Percentiles rank a stretch among this genome's conserved stretches.
phyloP scores from a whole-genome alignment of 2,888 invertebrate species.

The Philhelius pedissequus region DNA sequence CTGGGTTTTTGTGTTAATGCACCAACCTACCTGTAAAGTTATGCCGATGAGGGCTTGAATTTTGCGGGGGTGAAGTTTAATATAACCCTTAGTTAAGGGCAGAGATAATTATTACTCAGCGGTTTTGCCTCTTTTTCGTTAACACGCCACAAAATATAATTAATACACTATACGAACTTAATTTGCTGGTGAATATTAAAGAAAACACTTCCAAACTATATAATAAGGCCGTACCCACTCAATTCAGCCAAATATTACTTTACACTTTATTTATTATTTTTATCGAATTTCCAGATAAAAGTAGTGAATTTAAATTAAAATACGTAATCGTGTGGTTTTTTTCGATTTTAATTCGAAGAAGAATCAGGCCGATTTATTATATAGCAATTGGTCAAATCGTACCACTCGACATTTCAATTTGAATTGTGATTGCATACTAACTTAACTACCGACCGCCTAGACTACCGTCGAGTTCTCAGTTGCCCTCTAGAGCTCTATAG shows the following conservation, averaged over 20 bases:
- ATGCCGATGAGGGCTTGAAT: not conserved
- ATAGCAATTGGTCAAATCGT: conserved; percentile 7
- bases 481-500: not conserved
- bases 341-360: conserved; percentile 15
- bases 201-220: not conserved
- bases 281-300: not conserved
- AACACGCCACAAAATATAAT: not conserved
- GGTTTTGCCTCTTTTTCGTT: not conserved
- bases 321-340: not conserved
- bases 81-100: not conserved
- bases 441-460: too few relatives aligned
- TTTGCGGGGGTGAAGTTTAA: not conserved
- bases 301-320: not conserved
- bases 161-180: not conserved
- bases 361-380: not conserved
- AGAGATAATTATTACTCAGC: not conserved
- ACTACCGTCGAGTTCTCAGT: not conserved
- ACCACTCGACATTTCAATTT: conserved; percentile 54
- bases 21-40: conserved; percentile 12
- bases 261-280: not conserved
- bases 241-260: not conserved
- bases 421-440: conserved; percentile 51
- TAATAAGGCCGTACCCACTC: too few relatives aligned
- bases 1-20: conserved; percentile 26
- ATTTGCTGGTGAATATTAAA: not conserved